phyloP scores from a whole-genome alignment of 2,797 vertebrate genomes.

The Myripristis jacobus region DNA sequence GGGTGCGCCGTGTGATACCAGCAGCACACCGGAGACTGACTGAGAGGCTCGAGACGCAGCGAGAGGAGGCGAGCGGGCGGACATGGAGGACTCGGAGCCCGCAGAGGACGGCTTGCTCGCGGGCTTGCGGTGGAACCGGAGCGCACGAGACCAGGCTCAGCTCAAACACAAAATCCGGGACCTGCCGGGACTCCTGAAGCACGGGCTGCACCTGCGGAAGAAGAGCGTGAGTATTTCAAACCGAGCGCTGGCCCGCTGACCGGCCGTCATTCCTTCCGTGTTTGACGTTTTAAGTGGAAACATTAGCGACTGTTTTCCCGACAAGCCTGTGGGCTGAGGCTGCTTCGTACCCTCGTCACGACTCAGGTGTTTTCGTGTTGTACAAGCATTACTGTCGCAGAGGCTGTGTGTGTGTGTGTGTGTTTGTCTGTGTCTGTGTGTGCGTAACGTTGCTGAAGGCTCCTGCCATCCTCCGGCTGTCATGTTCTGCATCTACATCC shows the following conservation, averaged over 20 bases:
- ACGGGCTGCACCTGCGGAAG: slow-evolving; percentile 88
- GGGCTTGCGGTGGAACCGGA: slow-evolving; percentile 85
- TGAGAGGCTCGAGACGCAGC: slow-evolving; percentile 11
- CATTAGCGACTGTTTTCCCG: background rate
- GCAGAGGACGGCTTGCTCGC: slow-evolving; percentile 85
- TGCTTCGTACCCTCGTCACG: slow-evolving; percentile 74
- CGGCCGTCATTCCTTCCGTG: slow-evolving; percentile 44
- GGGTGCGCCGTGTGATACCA: slow-evolving; percentile 57
- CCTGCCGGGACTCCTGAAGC: slow-evolving; percentile 85
- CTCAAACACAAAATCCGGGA: slow-evolving; percentile 87
- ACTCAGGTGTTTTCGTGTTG: slow-evolving; percentile 78
- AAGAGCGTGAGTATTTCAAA: slow-evolving; percentile 83
- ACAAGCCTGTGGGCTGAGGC: slow-evolving; percentile 27
- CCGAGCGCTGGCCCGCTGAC: slow-evolving; percentile 8
- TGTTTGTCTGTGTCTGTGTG: slow-evolving; percentile 21
- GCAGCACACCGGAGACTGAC: slow-evolving; percentile 52
- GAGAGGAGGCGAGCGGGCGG: slow-evolving; percentile 16
- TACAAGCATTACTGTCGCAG: slow-evolving; percentile 71
- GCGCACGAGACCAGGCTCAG: slow-evolving; percentile 85
- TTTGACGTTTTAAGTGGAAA: slow-evolving; percentile 21
- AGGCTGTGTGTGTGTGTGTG: background rate
- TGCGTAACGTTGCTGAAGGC: background rate
- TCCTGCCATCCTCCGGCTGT: slow-evolving; percentile 20
- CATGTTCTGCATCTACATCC: slow-evolving; percentile 37
- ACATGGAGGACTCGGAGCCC: slow-evolving; percentile 86